phyloP scores from a whole-genome alignment of 2,888 invertebrate genomes.

The Anodontia alba region DNA sequence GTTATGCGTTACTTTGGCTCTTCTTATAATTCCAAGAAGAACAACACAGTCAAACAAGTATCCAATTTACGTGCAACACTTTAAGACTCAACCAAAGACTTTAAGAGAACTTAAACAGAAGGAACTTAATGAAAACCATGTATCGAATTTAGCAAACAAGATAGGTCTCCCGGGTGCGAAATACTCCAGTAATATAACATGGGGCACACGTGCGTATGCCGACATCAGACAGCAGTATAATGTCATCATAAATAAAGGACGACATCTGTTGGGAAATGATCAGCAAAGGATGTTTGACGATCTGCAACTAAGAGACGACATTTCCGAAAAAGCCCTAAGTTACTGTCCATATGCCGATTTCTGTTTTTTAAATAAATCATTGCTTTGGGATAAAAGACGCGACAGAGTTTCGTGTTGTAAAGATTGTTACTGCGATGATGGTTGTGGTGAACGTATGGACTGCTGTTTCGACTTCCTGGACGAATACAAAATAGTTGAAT shows the following conservation, averaged over 20 bases:
- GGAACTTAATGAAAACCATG: too few species aligned
- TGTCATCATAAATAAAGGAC: not conserved
- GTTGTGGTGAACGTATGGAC: not conserved
- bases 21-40: too few species aligned
- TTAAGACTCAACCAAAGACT: too few species aligned
- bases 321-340: not conserved
- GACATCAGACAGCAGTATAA: too few species aligned
- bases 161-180: too few species aligned
- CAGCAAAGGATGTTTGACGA: not conserved
- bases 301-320: not conserved
- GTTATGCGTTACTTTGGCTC: too few species aligned
- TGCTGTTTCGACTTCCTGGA: not conserved
- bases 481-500: not conserved
- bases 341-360: not conserved
- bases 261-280: not conserved
- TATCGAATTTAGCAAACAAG: too few species aligned
- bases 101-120: too few species aligned
- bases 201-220: too few species aligned
- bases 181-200: too few species aligned
- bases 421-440: not conserved
- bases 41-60: too few species aligned
- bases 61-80: too few species aligned
- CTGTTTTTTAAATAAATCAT: not conserved
- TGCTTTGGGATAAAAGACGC: not conserved
- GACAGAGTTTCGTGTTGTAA: not conserved